These are phyloP conservation scores for Nematopogon swammerdamellus DNA, from an alignment of 2,888 invertebrate genomes.

Conservation along the genomic window DNA sequence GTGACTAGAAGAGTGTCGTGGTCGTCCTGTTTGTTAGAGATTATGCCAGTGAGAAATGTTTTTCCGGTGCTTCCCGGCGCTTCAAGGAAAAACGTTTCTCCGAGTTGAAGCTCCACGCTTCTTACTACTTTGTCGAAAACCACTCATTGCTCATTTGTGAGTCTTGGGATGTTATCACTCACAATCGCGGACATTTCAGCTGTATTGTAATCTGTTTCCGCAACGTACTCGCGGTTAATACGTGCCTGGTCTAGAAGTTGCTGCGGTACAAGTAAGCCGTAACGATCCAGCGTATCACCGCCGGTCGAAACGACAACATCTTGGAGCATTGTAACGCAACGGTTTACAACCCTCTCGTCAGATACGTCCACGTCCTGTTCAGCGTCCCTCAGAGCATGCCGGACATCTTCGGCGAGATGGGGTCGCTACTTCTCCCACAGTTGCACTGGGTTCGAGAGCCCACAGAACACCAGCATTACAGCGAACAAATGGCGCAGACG, in stretches of 20 bases:
- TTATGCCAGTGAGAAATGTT: slow-evolving; percentile 6
- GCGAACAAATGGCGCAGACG: slow-evolving; percentile 11
- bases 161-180: slow-evolving; percentile 9
- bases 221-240: too few relatives aligned
- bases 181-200: not conserved
- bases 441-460: slow-evolving; percentile 6
- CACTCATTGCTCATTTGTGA: slow-evolving; percentile 8
- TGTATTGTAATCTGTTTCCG: too few relatives aligned
- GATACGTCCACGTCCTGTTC: slow-evolving; percentile 5
- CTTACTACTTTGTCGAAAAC: slow-evolving; percentile 9
- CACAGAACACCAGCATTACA: slow-evolving; percentile 8
- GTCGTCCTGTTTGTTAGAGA: too few relatives aligned
- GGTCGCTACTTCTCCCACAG: slow-evolving; percentile 10
- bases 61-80: too few relatives aligned
- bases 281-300: slow-evolving; percentile 8
- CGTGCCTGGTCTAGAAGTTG: too few relatives aligned
- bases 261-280: slow-evolving; percentile 9
- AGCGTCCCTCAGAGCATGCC: slow-evolving; percentile 4
- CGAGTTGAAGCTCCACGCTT: slow-evolving; percentile 5
- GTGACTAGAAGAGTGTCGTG: too few relatives aligned
- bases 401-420: slow-evolving; percentile 15
- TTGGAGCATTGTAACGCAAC: slow-evolving; percentile 7
- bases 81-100: too few relatives aligned
- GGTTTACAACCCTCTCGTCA: slow-evolving; percentile 8
- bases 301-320: slow-evolving; percentile 4